Evolutionary conservation across 2,797 vertebrate genomes (phyloP), one percentile per base, ranked within the genome.

Genomic region (Rallus crepitans): DNA sequence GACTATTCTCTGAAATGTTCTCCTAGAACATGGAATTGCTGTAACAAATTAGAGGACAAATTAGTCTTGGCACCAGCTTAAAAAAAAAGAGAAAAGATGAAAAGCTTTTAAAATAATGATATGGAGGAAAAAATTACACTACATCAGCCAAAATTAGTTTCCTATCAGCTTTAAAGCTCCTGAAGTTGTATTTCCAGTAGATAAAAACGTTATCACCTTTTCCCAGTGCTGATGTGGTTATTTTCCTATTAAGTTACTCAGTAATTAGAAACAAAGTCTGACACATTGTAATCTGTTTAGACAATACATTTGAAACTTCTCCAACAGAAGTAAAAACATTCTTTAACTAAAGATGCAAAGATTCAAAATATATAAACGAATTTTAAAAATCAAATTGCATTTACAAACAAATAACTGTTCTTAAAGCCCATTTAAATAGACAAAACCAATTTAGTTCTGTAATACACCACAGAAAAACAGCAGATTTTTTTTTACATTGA

Each of bases 201-300:
- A 95, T 91, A 96, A 93, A 95, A 97, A 76, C 77, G 88, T 95
- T 90, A 88, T 65, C 91, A 65, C 94, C 87, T 93, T 92, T 91
- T 82, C 57, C 89, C 85, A 93, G 80, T 40, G 72, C 57, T 82
- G 90, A 92, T 85, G 71, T 61, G 60, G 69, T 91, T 89, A 77
- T 81, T 89, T 90, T 84, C 87, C 86, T 88, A 82, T 87, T 72
- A 93, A 95, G 91, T 89, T 86, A 91, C 82, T 91, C 4, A 1
- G 87, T 80, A 93, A 96, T 96, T 91, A 95, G 88, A 87, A 93
- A 78, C 93, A 90, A 97, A 93, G 90, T 93, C 95, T 95, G 90
- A 95, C 94, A 95, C 83, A 64, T 48, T 75, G 80, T 65, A 85
- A 92, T 93, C 88, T 96, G 60, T 87, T 93, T 77, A 82, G 64